Evolutionary conservation across 2,797 vertebrate species (phyloP).

Genomic region (Sebastes trivittatus): DNA sequence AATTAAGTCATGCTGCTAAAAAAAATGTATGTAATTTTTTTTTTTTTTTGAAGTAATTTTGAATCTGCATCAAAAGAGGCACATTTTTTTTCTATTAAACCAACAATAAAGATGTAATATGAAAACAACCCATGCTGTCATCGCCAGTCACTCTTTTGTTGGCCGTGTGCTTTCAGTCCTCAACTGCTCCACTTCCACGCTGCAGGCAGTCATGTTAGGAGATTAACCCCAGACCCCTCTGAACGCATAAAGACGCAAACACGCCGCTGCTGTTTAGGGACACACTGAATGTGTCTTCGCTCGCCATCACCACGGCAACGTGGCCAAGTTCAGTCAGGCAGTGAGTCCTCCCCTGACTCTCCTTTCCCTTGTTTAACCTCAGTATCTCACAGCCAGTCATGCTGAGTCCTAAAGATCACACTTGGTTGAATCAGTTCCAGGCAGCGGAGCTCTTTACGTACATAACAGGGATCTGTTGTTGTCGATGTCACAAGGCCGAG

Average conservation of each 20-base stretch:
- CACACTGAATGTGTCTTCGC: background rate
- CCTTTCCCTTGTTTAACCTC: conserved; percentile 21
- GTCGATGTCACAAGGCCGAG: conserved; percentile 4
- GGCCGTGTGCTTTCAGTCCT: background rate
- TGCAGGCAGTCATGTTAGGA: background rate
- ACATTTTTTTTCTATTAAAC: conserved; percentile 74
- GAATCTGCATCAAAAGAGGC: conserved; percentile 67
- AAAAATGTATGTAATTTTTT: conserved; percentile 47
- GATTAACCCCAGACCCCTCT: conserved; percentile 32
- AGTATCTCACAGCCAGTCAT: conserved; percentile 6
- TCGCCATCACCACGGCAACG: conserved; percentile 62
- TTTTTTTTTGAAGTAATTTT: conserved; percentile 65
- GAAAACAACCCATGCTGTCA: conserved; percentile 29
- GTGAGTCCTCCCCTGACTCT: conserved; percentile 26
- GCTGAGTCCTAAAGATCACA: conserved; percentile 23
- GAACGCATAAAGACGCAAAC: conserved; percentile 2
- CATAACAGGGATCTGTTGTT: conserved; percentile 33
- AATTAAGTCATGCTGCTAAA: conserved; percentile 77
- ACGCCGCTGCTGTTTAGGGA: conserved; percentile 5
- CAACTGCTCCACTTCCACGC: background rate
- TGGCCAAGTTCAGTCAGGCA: conserved; percentile 37
- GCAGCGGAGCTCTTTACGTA: conserved; percentile 3
- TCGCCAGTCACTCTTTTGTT: conserved; percentile 25
- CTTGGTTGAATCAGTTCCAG: conserved; percentile 8
- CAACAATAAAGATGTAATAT: conserved; percentile 77